Evolutionary conservation across 2,113 vertebrate genomes (phyloP), one percentile per base, ranked within the genome.

Genomic region (Ursus arctos): DNA sequence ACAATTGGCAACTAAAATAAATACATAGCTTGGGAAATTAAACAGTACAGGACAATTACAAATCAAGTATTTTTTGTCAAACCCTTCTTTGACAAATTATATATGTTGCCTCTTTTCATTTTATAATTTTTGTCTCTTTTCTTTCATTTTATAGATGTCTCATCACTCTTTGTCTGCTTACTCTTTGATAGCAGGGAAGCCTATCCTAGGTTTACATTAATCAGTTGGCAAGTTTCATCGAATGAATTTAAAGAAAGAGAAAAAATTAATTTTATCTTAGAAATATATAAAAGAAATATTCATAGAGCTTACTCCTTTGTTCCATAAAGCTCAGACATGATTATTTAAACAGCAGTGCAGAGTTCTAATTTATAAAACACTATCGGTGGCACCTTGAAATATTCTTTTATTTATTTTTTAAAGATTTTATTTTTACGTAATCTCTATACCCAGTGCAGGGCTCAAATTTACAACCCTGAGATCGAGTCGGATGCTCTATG

Each of bases 231-330:
- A 88, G 43, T 94, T 95, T 94, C 22, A 95, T 19, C 4, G 84
- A 81, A 88, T 85, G 31, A 83, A 71, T 84, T 31, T 22, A 96
- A 92, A 76, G n/a, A 92, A 91, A 96, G 69, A 77, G 26, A 94
- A 81, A 96, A 85, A 95, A 84, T 69, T 94, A 79, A 51, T 61
- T 95, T 92, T 36, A 94, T 7, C 82, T 94, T 81, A 24, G 3
- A 91, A 83, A 86, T 22, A 88, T 10, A 63, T 59, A 79, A 97
- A 93, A 71, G 18, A 13, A 91, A 93, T 26, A 87, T 18, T 90
- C 24, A 81, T 33, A 93, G 61, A 84, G 5, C 40, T 76, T 71
- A 61, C 8, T 74, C 16, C 51, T 77, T 88, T 90, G 9, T 82
- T 95, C 79, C 24, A 89, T 63, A 61, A 93, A 80, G 36, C 59